Conservation (phyloP, 1,140 invertebrate species). For the Phocides pigmalion region DNA sequence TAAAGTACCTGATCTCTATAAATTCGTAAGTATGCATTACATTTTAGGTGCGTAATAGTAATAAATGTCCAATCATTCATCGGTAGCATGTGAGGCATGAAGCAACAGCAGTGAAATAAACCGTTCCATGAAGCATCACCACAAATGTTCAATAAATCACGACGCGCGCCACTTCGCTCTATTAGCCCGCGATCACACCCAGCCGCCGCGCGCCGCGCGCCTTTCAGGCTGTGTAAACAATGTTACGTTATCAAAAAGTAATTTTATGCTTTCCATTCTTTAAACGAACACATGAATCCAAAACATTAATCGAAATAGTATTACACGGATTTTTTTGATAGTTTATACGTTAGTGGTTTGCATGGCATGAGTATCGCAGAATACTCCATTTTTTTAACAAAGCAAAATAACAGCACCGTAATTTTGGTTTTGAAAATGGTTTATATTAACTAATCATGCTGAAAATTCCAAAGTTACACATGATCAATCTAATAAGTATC, state of each 20-base stretch:
- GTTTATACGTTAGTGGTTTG: too few species aligned
- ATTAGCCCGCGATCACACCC: constrained; percentile 14
- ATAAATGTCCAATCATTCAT: background rate
- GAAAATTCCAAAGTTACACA: too few species aligned
- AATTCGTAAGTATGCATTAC: background rate
- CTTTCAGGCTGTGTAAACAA: background rate
- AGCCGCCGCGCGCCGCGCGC: background rate
- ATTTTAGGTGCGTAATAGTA: background rate
- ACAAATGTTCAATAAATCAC: constrained; percentile 20
- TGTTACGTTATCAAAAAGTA: background rate
- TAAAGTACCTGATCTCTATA: too few species aligned
- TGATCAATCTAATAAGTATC: too few species aligned
- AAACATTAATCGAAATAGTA: too few species aligned
- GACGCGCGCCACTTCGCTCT: constrained; percentile 20
- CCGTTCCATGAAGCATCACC: constrained; percentile 6
- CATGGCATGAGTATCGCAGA: too few species aligned
- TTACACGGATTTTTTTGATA: too few species aligned
- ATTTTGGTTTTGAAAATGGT: too few species aligned
- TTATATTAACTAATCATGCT: too few species aligned
- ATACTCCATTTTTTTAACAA: too few species aligned
- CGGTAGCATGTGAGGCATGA: background rate
- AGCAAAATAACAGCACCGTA: too few species aligned
- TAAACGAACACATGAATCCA: too few species aligned
- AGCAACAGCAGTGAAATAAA: constrained; percentile 1
- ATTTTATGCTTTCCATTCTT: background rate